Evolutionary conservation across 2,113 vertebrate species (phyloP).

Genomic region (Choloepus hoffmanni): DNA sequence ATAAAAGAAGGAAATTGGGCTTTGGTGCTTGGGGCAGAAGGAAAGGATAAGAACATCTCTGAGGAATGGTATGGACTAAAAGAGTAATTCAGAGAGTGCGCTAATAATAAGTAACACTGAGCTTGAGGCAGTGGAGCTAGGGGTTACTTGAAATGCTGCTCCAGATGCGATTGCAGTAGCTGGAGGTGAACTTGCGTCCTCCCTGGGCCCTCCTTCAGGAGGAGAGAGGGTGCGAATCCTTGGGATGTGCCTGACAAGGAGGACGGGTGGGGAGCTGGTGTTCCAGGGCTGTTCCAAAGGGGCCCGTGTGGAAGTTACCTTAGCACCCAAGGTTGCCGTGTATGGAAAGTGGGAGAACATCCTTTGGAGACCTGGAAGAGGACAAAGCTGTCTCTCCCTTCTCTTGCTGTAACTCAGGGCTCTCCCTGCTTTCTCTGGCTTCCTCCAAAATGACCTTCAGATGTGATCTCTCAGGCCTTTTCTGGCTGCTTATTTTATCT

Average conservation of each 20-base stretch:
- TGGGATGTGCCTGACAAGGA: neutral
- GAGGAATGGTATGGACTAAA: neutral
- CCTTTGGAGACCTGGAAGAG: neutral
- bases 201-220: neutral
- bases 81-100: neutral
- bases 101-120: neutral
- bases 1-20: neutral
- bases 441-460: neutral
- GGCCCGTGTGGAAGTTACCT: neutral
- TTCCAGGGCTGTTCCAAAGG: neutral
- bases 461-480: neutral
- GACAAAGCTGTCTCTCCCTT: neutral
- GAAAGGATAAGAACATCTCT: neutral
- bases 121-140: neutral
- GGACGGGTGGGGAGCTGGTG: neutral
- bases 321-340: neutral
- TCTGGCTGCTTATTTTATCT: neutral
- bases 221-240: neutral
- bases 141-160: neutral
- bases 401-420: neutral
- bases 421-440: neutral
- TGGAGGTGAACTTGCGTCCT: neutral
- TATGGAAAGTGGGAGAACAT: neutral
- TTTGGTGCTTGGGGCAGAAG: neutral
- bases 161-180: neutral